Conservation (phyloP, 2,888 invertebrate species). For the Ommatoiulus sabulosus region DNA sequence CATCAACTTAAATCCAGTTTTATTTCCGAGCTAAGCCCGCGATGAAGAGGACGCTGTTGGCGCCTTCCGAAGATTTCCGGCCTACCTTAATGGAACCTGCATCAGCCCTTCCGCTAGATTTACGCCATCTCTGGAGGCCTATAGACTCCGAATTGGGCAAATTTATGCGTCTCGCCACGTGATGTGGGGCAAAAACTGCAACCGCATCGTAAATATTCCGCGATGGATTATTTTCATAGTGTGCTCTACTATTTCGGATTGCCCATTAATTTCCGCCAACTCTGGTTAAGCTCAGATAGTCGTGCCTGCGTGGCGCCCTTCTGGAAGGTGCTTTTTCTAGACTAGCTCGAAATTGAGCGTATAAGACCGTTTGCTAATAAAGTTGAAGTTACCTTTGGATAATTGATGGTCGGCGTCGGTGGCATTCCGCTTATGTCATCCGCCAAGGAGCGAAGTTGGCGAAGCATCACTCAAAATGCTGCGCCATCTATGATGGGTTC, state of each 20-base stretch:
- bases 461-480: too few relatives aligned
- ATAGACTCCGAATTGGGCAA: slow-evolving; percentile 8
- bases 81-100: not conserved
- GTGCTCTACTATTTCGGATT: slow-evolving; percentile 6
- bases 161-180: slow-evolving; percentile 50
- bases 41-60: not conserved
- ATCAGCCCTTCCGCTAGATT: slow-evolving; percentile 8
- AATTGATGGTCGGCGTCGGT: too few relatives aligned
- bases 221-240: slow-evolving; percentile 46
- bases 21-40: not conserved
- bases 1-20: slow-evolving; percentile 41
- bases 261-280: not conserved
- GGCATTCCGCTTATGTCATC: too few relatives aligned
- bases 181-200: slow-evolving; percentile 17
- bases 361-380: too few relatives aligned
- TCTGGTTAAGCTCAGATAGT: too few relatives aligned
- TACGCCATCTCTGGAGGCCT: slow-evolving; percentile 13
- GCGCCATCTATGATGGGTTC: too few relatives aligned
- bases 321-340: too few relatives aligned
- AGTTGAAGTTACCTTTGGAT: too few relatives aligned
- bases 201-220: slow-evolving; percentile 44
- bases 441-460: too few relatives aligned
- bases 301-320: too few relatives aligned
- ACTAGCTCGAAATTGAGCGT: too few relatives aligned
- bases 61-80: not conserved